These are phyloP conservation scores for Apodemus sylvaticus DNA, from an alignment of 2,113 vertebrate genomes.

Conservation along the genomic window DNA sequence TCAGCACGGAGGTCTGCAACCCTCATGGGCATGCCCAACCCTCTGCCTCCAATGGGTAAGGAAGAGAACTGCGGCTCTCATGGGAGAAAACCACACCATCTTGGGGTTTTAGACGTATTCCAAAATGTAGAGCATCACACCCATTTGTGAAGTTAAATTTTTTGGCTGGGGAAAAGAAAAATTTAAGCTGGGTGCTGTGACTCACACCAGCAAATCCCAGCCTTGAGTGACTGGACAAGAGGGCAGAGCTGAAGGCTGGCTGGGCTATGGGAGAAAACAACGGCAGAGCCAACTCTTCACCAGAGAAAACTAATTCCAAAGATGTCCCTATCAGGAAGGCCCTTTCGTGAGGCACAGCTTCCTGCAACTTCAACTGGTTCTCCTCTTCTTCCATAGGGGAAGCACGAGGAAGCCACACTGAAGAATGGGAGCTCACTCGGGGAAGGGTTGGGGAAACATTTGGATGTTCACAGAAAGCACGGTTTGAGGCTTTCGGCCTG, in stretches of 20 bases:
- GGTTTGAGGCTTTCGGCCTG: not conserved
- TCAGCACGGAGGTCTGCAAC: not conserved
- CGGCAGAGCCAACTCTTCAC: not conserved
- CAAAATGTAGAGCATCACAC: not conserved
- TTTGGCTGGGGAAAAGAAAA: not conserved
- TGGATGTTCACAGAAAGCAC: not conserved
- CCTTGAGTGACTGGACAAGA: not conserved
- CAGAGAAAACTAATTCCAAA: not conserved
- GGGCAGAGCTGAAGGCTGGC: not conserved
- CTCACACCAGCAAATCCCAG: not conserved
- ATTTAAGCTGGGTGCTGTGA: not conserved
- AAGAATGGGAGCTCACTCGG: too few species aligned
- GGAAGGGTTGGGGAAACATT: rapidly evolving
- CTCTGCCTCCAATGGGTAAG: not conserved
- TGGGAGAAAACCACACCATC: not conserved
- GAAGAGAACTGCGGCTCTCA: not conserved
- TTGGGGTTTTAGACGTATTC: not conserved
- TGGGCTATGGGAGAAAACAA: not conserved
- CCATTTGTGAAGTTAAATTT: not conserved
- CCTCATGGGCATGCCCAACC: rapidly evolving
- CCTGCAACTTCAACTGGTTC: not conserved
- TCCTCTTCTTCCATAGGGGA: not conserved
- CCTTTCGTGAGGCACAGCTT: too few species aligned
- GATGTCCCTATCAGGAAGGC: too few species aligned
- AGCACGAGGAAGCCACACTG: not conserved